Evolutionary conservation across 2,888 invertebrate genomes (phyloP), one percentile per base, ranked within the genome.

Genomic region (Amphipoea oculea): DNA sequence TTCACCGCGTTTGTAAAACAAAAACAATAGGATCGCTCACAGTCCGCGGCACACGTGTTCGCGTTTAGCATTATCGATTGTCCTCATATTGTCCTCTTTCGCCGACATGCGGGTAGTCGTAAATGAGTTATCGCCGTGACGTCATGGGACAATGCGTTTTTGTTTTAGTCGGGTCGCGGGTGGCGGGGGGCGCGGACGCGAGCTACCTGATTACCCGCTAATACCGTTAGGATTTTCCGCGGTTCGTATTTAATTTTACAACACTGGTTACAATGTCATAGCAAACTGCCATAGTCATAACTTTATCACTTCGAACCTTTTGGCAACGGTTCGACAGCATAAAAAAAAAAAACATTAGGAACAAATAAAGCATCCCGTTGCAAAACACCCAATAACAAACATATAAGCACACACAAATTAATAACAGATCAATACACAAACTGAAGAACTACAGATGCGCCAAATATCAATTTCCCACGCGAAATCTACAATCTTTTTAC

Each of bases 21-120:
- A 92, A 94, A 94, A 94, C 94, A 94, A 95, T 90, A 88, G 90
- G 83, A 78, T 88, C 84, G 86, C 86, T 90, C 86, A 87, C 89
- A 87, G 88, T 91, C 90, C 91, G 86, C 87, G 87, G 92, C 92
- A 94, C 96, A 96, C 96, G 96, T 96, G 96, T 93, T 91, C 94
- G 88, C 89, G 94, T 94, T 94, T 93, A 94, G 93, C 92, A 95
- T 96, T 96, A 96, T 96, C 96, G 96, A 96, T 95, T 95, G 94
- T 94, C 92, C 93, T 94, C 93, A 94, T 91, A 94, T 94, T 94
- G 94, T 95, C 94, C 94, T 95, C 93, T 93, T 92, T 92, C 86
- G 72, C 81, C 88, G 88, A 83, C 91, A 96, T 96, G 96, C 96
- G 96, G 96, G 96, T 94, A 91, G 90, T 90, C 88, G 92, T 91